A percentile compares a stretch with the other conserved stretches of the same genome.
Evolutionary conservation across 2,888 invertebrate genomes (phyloP).

Genomic region (Sphaerophoria taeniata): DNA sequence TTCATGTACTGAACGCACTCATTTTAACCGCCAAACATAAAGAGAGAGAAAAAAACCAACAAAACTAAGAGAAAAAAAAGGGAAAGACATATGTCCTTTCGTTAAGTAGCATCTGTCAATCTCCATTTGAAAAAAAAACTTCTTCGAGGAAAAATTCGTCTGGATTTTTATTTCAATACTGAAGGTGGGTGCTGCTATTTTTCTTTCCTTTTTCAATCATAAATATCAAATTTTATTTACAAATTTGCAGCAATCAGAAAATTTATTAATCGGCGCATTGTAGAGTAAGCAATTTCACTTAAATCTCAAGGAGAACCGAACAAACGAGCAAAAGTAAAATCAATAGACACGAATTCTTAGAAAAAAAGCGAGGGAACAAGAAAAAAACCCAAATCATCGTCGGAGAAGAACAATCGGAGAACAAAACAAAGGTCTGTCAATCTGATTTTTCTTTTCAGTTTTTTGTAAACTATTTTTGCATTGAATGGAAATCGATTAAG

Average conservation of each 20-base stretch:
- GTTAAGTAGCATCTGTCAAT: slow-evolving; percentile 35
- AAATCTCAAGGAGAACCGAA: slow-evolving; percentile 1
- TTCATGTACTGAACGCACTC: too few species aligned
- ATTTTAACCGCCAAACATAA: neutral
- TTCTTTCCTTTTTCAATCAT: slow-evolving; percentile 49
- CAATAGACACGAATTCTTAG: slow-evolving; percentile 48
- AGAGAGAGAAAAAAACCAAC: neutral
- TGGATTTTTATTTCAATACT: slow-evolving; percentile 54
- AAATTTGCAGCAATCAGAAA: slow-evolving; percentile 8
- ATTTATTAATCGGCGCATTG: neutral
- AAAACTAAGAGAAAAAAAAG: neutral
- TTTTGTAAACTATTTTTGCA: neutral
- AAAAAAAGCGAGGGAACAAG: slow-evolving; percentile 12
- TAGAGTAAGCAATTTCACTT: neutral
- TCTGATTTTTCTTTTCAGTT: neutral
- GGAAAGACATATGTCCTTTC: neutral
- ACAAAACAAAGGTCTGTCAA: slow-evolving; percentile 63
- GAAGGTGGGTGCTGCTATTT: slow-evolving; percentile 53
- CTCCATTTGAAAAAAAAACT: slow-evolving; percentile 11
- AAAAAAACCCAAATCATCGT: slow-evolving; percentile 69
- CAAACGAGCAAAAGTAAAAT: slow-evolving; percentile 65
- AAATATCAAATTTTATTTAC: neutral
- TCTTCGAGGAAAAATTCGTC: slow-evolving; percentile 17
- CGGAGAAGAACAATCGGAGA: slow-evolving; percentile 50
- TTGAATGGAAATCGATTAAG: neutral